Base-by-base conservation (phyloP, 2,888 invertebrate genomes). In the Exocentrus adspersus region DNA sequence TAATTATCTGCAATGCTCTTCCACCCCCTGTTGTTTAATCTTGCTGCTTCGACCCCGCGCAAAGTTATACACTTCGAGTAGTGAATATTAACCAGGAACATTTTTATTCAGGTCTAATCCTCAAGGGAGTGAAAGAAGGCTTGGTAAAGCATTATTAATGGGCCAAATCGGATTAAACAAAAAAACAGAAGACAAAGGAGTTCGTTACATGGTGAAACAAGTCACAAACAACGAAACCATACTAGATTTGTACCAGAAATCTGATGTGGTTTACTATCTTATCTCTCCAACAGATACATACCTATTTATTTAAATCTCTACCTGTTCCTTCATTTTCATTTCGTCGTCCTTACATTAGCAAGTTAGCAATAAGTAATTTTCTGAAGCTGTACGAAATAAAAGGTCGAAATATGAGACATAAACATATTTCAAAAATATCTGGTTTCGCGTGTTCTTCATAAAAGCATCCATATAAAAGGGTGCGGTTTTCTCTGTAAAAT, bases 1-100 rank as follows among this genome's bases (percentile, higher is more conserved):
- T 67, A 62, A 67, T 67, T 62, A 67, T 64, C 62, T 62, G 60
- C 50, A 51, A 59, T 64, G 54, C 37, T n/a, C n/a, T 57, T 59
- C 43, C 56, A 37, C 64, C 64, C 67, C 62, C 57, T 57, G 53
- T 53, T 50, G 50, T 62, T 57, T 64, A 64, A 64, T 64, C 62
- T 64, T 64, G 60, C 62, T 58, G 62, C 50, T 62, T 67, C 50
- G 48, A 52, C 52, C 59, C 54, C 56, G 50, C 28, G 14, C 10
- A 16, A 48, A 41, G 37, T 53, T 53, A 53, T 53, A 37, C 37
- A 41, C 52, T 17, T 42, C 37, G 41, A 21, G 53, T 21, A 12
- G 21, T 53, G 53, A 53, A 53, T 53, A 21, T 53, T 42, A 53
- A 53, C 53, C 20, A 52, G 42, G 53, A 53, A 21, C 53, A 53